Evolutionary conservation across 2,113 vertebrate genomes (phyloP), one percentile per base, ranked within the genome.

Genomic region (Notothenia rossii): DNA sequence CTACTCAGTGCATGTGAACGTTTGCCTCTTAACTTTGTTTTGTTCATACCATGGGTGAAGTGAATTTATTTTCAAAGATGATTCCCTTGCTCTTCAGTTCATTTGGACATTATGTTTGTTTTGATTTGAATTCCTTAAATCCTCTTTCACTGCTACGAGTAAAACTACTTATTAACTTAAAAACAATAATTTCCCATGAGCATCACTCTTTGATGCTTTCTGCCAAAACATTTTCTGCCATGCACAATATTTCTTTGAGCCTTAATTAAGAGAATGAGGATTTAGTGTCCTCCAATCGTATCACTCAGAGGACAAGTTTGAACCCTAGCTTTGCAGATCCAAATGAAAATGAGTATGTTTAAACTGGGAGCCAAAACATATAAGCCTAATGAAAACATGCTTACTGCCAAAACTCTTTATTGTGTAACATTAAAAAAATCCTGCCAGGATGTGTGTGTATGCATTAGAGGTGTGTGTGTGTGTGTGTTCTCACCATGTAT

Each of bases 131-230:
- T 88, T 86, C 83, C 68, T 68, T 40, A 84, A 92, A 92, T 84
- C 83, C 72, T 69, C 15, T 17, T 81, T 87, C 81, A 67, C 83
- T 63, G 78, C 84, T 81, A 79, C 83, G 85, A 89, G 79, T 86
- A 87, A 86, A 91, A 92, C 76, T 91, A 91, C 77, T 84, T 86
- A 92, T 89, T 90, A 84, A 88, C 72, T 90, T 86, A 91, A 91
- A 89, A 93, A 90, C 89, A 89, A 89, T 91, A 82, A 89, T 93
- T 93, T 92, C 92, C 91, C 89, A 66, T 50, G 91, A 90, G 90
- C 71, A 70, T 87, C 67, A 65, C 64, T 59, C 71, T 14, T 50
- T 1, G 49, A 66, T 48, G 75, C 67, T 75, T 86, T 88, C 69
- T 78, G 89, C 87, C 87, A 89, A 88, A 64, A 85, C 74, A 51